phyloP scores from a whole-genome alignment of 2,113 vertebrate species.

The Galemys pyrenaicus region DNA sequence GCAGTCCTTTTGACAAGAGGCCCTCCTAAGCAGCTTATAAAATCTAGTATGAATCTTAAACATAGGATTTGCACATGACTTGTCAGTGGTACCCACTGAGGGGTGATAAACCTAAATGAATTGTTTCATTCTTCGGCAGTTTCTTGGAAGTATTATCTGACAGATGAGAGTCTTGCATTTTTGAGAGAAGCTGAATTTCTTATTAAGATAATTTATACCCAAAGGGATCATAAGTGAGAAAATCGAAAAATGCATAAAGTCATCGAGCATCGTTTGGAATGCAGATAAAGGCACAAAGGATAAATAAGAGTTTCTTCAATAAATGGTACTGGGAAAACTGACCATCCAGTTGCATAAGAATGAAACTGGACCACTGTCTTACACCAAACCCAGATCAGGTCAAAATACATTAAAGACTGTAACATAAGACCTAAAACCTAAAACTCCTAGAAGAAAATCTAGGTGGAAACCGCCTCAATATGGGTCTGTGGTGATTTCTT shows the following conservation, averaged over 20 bases:
- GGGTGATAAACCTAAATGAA: conserved; percentile 6
- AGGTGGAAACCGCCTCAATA: not conserved
- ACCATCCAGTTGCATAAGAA: not conserved
- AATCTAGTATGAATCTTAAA: not conserved
- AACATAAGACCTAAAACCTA: not conserved
- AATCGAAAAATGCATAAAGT: not conserved
- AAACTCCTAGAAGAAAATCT: not conserved
- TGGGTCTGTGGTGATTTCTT: too few relatives aligned
- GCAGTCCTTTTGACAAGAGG: not conserved
- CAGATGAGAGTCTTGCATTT: conserved; percentile 33
- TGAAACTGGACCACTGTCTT: not conserved
- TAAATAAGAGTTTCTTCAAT: not conserved
- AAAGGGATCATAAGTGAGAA: not conserved
- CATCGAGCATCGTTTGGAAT: not conserved
- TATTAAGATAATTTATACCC: conserved; percentile 52
- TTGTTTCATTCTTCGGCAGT: not conserved
- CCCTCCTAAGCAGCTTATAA: not conserved
- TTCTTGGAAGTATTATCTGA: conserved; percentile 10
- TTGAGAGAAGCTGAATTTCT: conserved; percentile 22
- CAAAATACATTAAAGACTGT: not conserved
- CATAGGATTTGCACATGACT: not conserved
- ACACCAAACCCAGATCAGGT: not conserved
- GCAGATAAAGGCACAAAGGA: not conserved
- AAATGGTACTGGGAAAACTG: not conserved
- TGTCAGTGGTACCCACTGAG: not conserved